Base-by-base conservation (phyloP, 1,140 invertebrate genomes). In the Temnothorax nylanderi region DNA sequence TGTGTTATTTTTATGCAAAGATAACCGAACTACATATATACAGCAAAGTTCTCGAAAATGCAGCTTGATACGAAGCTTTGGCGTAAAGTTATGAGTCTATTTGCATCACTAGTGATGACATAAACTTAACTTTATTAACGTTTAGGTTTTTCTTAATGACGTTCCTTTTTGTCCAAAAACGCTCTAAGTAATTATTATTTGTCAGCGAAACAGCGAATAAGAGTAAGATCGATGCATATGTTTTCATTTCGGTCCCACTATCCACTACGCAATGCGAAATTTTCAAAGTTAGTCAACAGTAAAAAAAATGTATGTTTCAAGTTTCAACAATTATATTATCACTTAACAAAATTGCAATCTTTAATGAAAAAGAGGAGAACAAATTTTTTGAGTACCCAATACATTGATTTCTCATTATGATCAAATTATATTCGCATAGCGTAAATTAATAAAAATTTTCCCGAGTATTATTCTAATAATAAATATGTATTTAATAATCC, bases 1-100 rank as follows among this genome's bases (percentile, higher is more conserved):
- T 37, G 32, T 54, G 62, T 81, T 58, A 47, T 81, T 71, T 81
- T 81, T 81, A 56, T 69, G 62, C 62, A 67, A 54, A 54, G 16
- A 69, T 37, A 71, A 3, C 16, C 21, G 13, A 11, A 41, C 16
- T 54, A 44, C 10, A 13, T 41, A 11, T 41, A 18, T 34, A 21
- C 16, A 32, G 16, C 13, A 7, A 18, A 34, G 21, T 11, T n/a
- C 6, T 47, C 21, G 8, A 60, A 74, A 74, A 60, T 71, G 7
- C 21, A 41, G 26, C 41, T 60, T 18, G 16, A 56, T 44, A 44
- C 37, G 47, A 21, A 41, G 34, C 37, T 16, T 72, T 71, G 78
- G 41, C 37, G 44, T 82, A 37, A 72, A 82, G 7, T 82, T 47
- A 82, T 6, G 26, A 44, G 3, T 21, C 56, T 60, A 6, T 47